Conservation (phyloP, 2,888 invertebrate species). For the Seira sanloemensis region DNA sequence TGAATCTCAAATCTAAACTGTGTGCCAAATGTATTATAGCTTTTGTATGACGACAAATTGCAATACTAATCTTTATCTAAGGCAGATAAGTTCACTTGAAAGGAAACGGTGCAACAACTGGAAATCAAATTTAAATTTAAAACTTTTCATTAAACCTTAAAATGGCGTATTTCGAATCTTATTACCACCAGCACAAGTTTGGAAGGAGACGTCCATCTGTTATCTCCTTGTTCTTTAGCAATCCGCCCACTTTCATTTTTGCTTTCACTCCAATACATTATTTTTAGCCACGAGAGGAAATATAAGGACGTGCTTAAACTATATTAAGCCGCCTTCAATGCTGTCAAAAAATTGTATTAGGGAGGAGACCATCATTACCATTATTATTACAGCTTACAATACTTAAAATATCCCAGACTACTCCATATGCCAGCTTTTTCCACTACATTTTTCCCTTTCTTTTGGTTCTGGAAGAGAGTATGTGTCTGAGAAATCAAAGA, state of each 20-base stretch:
- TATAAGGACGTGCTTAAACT: conserved; percentile 35
- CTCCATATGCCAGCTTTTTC: conserved; percentile 24
- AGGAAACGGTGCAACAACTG: no score
- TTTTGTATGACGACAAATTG: no score
- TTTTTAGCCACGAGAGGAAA: conserved; percentile 26
- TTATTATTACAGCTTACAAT: neutral
- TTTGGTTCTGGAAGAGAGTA: conserved; percentile 10
- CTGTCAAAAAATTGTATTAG: conserved; percentile 7
- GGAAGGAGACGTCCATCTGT: neutral
- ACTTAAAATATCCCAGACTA: neutral
- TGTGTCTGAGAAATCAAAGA: conserved; percentile 56
- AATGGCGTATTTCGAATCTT: no score
- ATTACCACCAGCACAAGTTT: no score
- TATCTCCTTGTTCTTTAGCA: no score
- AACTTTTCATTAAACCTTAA: no score
- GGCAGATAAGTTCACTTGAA: no score
- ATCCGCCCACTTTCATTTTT: conserved; percentile 36
- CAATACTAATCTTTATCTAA: no score
- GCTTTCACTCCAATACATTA: conserved; percentile 13
- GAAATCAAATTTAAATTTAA: no score
- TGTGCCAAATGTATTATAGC: no score
- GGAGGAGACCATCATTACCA: neutral
- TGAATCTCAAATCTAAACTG: conserved; percentile 38
- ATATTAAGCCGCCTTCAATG: conserved; percentile 20
- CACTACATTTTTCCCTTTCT: neutral